phyloP scores from a whole-genome alignment of 1,140 invertebrate genomes.

The Drosophila subobscura region DNA sequence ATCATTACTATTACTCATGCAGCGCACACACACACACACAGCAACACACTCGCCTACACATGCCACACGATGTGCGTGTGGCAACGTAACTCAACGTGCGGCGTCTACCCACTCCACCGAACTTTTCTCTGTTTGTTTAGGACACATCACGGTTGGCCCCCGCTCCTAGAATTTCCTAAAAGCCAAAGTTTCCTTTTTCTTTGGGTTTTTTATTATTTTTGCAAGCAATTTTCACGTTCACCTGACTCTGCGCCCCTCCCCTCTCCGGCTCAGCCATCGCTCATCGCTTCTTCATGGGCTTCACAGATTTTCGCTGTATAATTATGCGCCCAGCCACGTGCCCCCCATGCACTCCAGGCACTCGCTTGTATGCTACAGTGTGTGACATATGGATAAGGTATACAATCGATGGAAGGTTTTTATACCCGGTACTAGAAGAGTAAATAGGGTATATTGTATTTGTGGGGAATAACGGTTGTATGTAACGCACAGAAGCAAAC shows the following conservation, averaged over 20 bases:
- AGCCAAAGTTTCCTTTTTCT: conserved; percentile 47
- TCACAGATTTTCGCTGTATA: conserved; percentile 56
- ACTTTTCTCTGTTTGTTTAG: conserved; percentile 68
- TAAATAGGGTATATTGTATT: too few relatives aligned
- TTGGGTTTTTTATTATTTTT: conserved; percentile 32
- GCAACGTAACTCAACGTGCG: conserved; percentile 76
- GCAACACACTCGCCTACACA: conserved; percentile 36
- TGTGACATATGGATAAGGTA: too few relatives aligned
- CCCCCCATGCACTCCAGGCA: neutral
- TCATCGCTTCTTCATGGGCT: conserved; percentile 13
- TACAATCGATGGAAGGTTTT: too few relatives aligned
- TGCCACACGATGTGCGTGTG: conserved; percentile 58
- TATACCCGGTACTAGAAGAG: too few relatives aligned
- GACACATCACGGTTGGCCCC: conserved; percentile 50
- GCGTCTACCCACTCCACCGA: neutral
- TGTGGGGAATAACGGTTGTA: too few relatives aligned
- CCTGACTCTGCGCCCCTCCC: conserved; percentile 15
- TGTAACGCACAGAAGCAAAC: too few relatives aligned
- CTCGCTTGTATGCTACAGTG: neutral
- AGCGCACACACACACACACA: conserved; percentile 40
- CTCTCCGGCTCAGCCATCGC: neutral
- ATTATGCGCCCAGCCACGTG: conserved; percentile 43
- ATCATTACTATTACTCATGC: conserved; percentile 80
- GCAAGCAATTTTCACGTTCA: conserved; percentile 53
- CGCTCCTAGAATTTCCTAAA: conserved; percentile 45